These are phyloP conservation scores for Ophioninae sp. DNA, from an alignment of 2,888 invertebrate genomes.

Conservation along the genomic window DNA sequence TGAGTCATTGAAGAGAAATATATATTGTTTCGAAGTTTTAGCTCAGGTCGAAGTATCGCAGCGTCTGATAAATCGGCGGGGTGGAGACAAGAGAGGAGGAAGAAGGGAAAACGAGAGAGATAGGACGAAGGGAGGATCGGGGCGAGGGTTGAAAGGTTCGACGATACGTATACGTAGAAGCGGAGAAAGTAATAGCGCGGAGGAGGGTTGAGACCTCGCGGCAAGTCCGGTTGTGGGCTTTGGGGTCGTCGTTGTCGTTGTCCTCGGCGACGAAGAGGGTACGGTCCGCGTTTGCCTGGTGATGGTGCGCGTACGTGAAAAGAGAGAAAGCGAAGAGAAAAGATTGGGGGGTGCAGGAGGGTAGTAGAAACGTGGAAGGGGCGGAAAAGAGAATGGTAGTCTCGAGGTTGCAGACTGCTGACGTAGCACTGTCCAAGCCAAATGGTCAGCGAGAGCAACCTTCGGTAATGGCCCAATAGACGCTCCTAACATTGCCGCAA, in stretches of 20 bases:
- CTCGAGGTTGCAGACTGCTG: slow-evolving; percentile 75
- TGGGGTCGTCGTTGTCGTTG: slow-evolving; percentile 46
- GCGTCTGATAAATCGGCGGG: slow-evolving; percentile 8
- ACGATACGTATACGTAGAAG: slow-evolving; percentile 21
- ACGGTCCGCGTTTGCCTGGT: slow-evolving; percentile 35
- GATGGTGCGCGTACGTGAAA: slow-evolving; percentile 40
- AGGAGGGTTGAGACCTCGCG: slow-evolving; percentile 55
- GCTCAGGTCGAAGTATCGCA: slow-evolving; percentile 10
- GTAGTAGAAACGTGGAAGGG: slow-evolving; percentile 48
- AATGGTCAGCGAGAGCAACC: slow-evolving; percentile 75
- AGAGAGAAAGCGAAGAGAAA: slow-evolving; percentile 65
- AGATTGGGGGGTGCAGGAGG: slow-evolving; percentile 34
- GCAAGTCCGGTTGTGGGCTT: slow-evolving; percentile 27
- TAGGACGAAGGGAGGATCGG: not conserved
- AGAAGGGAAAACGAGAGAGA: not conserved
- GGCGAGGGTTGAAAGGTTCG: slow-evolving; percentile 18
- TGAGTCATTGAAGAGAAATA: not conserved
- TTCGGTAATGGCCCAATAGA: slow-evolving; percentile 81
- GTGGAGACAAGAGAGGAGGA: not conserved
- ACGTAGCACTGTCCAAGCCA: slow-evolving; percentile 80
- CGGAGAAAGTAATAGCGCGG: slow-evolving; percentile 40
- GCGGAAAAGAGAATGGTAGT: slow-evolving; percentile 56
- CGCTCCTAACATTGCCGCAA: slow-evolving; percentile 80
- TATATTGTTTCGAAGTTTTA: not conserved
- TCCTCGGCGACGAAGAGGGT: slow-evolving; percentile 13